Conservation (phyloP, 1,140 invertebrate genomes). For the Zaprionus vittiger region DNA sequence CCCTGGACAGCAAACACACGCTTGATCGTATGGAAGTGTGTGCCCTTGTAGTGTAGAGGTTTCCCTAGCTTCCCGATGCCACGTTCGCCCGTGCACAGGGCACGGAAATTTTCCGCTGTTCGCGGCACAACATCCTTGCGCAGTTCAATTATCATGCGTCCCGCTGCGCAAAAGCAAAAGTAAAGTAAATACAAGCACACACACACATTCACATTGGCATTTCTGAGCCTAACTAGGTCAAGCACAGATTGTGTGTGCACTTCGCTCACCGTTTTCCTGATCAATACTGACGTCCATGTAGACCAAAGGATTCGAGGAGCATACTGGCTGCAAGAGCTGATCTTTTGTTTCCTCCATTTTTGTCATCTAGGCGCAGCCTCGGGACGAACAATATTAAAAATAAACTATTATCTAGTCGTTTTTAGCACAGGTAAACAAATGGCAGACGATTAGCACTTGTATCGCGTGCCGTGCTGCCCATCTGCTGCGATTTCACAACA, state of each 20-base stretch:
- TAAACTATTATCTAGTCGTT: conserved; percentile 13
- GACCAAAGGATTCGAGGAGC: conserved; percentile 85
- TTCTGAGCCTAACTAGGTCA: conserved; percentile 29
- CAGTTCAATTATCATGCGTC: conserved; percentile 92
- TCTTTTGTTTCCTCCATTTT: conserved; percentile 52
- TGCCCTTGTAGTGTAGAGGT: conserved; percentile 91
- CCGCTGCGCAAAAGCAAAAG: conserved; percentile 85
- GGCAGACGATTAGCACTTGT: conserved; percentile 30
- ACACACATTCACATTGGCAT: background rate
- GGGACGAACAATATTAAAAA: background rate
- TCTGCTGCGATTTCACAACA: background rate
- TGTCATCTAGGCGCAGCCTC: conserved; percentile 32
- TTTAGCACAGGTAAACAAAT: conserved; percentile 44
- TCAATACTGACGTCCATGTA: conserved; percentile 90
- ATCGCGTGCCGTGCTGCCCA: conserved; percentile 24
- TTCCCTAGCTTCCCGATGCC: conserved; percentile 89
- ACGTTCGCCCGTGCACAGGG: conserved; percentile 94
- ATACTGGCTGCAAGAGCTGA: conserved; percentile 51
- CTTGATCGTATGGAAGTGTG: conserved; percentile 89
- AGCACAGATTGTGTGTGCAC: conserved; percentile 21
- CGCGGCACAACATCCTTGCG: conserved; percentile 94
- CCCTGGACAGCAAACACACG: conserved; percentile 93
- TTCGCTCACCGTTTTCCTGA: conserved; percentile 84
- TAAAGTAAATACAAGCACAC: background rate
- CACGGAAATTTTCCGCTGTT: conserved; percentile 96